Percentiles rank a stretch among this genome's conserved stretches.
Evolutionary conservation across 2,888 invertebrate genomes (phyloP).

Genomic region (Noctua comes): DNA sequence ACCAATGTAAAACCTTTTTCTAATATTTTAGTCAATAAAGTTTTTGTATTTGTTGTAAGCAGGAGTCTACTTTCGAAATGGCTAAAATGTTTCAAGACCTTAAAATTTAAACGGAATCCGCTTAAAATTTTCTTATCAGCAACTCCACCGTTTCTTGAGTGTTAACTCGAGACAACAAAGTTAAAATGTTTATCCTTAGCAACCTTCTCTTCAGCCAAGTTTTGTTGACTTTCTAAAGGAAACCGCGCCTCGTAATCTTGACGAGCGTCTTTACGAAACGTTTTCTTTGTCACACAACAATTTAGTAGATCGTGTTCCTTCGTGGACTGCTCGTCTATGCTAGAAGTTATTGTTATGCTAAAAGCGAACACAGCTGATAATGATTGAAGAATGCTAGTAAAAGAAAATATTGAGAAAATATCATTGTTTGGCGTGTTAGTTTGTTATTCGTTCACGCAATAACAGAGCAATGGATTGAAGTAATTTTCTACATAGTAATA

Average conservation of each 20-base stretch:
- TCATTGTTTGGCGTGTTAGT: neutral
- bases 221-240: constrained; percentile 56
- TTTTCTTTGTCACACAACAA: constrained; percentile 27
- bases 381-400: neutral
- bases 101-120: neutral
- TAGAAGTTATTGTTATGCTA: neutral
- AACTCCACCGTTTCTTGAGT: constrained; percentile 3
- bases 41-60: neutral
- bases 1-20: no score
- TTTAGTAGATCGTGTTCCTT: constrained; percentile 2
- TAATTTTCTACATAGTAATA: no score
- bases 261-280: constrained; percentile 17
- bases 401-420: neutral
- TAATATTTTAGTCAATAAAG: neutral
- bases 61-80: neutral
- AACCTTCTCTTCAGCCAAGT: constrained; percentile 13
- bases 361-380: no score
- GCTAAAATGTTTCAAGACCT: neutral
- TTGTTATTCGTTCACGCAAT: no score
- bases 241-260: constrained; percentile 22
- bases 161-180: constrained; percentile 14
- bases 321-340: constrained; percentile 3
- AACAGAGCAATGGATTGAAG: no score
- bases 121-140: constrained; percentile 5
- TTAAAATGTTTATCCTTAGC: constrained; percentile 37